Conservation (phyloP, 2,113 vertebrate species). For the Prionailurus bengalensis region DNA sequence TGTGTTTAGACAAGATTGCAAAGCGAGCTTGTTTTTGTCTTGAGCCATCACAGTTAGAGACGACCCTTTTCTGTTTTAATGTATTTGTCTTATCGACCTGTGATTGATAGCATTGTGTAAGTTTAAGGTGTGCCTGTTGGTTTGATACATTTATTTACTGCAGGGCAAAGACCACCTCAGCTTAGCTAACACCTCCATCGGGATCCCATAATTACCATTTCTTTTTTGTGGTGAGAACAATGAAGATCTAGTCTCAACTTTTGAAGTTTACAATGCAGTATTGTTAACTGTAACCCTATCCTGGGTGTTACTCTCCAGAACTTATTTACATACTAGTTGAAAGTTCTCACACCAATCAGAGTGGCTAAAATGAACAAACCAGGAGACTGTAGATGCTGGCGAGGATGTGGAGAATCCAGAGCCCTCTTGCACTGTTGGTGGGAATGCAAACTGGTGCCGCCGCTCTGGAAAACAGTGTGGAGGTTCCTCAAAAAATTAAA, state of each 20-base stretch:
- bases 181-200: background rate
- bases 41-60: background rate
- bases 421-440: no score
- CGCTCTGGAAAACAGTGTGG: no score
- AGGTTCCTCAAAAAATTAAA: no score
- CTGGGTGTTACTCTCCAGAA: background rate
- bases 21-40: background rate
- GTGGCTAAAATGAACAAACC: no score
- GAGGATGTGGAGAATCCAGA: no score
- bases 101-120: background rate
- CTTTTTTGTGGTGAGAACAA: background rate
- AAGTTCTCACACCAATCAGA: background rate
- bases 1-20: background rate
- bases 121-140: background rate
- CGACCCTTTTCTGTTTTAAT: background rate
- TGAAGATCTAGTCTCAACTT: background rate
- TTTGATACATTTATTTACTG: background rate
- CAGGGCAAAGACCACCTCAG: accelerated
- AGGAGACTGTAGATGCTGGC: no score
- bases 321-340: background rate
- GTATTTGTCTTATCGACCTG: background rate
- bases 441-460: no score
- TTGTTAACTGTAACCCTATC: background rate
- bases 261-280: background rate
- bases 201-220: accelerated